These are phyloP conservation scores for Lacerta bilineata DNA, from an alignment of 2,797 vertebrate genomes.

Conservation along the genomic window DNA sequence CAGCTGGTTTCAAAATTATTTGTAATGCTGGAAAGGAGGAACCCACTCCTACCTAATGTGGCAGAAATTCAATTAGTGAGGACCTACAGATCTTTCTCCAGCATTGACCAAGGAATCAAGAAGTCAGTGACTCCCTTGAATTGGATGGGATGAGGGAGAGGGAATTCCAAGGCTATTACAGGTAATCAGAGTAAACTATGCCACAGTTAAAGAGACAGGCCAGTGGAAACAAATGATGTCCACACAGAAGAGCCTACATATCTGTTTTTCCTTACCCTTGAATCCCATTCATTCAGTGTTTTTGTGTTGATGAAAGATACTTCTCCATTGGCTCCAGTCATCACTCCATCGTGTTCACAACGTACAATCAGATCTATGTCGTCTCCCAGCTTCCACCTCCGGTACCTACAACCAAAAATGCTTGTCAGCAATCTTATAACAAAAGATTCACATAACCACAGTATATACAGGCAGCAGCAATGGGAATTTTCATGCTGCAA, in stretches of 20 bases:
- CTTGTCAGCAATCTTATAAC: neutral
- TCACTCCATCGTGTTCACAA: constrained; percentile 97
- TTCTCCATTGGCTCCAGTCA: constrained; percentile 97
- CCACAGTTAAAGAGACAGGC: constrained; percentile 26
- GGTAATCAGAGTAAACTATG: neutral
- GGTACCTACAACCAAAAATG: constrained; percentile 84
- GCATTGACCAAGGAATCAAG: accelerated
- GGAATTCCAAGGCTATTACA: accelerated
- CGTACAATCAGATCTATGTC: constrained; percentile 98
- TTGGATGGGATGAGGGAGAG: accelerated
- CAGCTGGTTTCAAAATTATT: neutral
- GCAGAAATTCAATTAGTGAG: neutral
- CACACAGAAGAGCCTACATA: neutral
- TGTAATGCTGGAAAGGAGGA: neutral
- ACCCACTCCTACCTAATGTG: constrained; percentile 12
- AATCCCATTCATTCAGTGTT: constrained; percentile 99
- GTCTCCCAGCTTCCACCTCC: constrained; percentile 97
- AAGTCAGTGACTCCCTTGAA: neutral
- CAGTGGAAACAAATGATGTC: accelerated
- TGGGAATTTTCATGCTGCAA: accelerated
- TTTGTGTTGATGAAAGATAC: constrained; percentile 98
- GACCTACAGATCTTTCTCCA: accelerated
- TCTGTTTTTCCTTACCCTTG: constrained; percentile 86
- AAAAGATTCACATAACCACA: neutral
- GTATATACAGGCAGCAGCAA: neutral